Conservation (phyloP, 2,888 invertebrate genomes). For the Elgonia sp. region DNA sequence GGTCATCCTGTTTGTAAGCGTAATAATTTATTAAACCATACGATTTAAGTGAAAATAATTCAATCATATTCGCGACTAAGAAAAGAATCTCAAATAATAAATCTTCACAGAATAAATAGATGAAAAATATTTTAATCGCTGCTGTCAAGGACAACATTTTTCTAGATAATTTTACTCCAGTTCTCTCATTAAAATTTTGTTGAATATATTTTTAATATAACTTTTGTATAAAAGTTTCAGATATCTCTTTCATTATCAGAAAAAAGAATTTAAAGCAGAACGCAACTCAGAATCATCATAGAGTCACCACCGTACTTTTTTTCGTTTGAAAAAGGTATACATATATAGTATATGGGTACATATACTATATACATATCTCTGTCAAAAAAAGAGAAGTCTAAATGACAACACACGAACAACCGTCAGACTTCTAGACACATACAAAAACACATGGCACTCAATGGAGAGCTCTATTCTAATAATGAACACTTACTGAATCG, state of each 20-base stretch:
- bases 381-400: slow-evolving; percentile 71
- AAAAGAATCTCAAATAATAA: no score
- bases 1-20: no score
- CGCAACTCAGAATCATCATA: slow-evolving; percentile 28
- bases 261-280: neutral
- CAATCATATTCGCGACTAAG: no score
- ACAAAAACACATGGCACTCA: slow-evolving; percentile 77
- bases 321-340: slow-evolving; percentile 11
- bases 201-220: neutral
- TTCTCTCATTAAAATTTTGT: neutral
- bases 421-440: slow-evolving; percentile 76
- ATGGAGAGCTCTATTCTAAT: slow-evolving; percentile 80
- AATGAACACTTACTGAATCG: slow-evolving; percentile 94
- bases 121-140: no score
- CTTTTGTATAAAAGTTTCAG: no score
- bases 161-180: no score
- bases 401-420: slow-evolving; percentile 71
- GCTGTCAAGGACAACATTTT: no score
- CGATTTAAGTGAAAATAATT: no score
- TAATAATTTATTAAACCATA: no score
- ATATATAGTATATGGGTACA: slow-evolving; percentile 28
- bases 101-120: no score
- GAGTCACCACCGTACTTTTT: neutral
- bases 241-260: neutral
- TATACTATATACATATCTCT: slow-evolving; percentile 8